Conservation (phyloP, 23 tunicate genomes). For the Ascidia mentula region DNA sequence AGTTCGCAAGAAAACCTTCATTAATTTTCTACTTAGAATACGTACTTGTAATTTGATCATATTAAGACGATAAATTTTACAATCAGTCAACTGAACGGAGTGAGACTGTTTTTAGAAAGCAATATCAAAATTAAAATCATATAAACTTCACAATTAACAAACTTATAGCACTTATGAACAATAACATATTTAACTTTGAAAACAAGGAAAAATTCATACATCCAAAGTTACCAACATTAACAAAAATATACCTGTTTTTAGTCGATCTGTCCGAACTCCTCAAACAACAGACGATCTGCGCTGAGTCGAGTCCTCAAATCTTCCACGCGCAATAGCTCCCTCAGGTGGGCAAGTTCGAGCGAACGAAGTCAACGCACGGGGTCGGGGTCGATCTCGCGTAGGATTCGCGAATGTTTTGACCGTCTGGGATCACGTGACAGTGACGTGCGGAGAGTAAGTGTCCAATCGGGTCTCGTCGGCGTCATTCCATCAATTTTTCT, state of each 20-base stretch:
- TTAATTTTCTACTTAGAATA: no score
- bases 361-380: not conserved
- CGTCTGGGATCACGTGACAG: not conserved
- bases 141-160: no score
- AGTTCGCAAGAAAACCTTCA: no score
- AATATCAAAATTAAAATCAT: no score
- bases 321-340: not conserved
- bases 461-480: not conserved
- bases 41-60: no score
- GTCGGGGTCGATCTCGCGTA: not conserved
- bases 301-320: not conserved
- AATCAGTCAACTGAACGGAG: no score
- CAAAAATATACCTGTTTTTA: not conserved
- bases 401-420: not conserved
- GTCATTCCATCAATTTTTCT: not conserved
- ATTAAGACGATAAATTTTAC: no score
- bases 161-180: no score
- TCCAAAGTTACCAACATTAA: no score
- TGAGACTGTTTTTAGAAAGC: no score
- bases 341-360: not conserved
- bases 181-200: no score
- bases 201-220: no score
- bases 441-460: not conserved
- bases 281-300: not conserved
- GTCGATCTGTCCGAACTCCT: not conserved